Base-by-base conservation (phyloP, 2,888 invertebrate genomes). In the Xestia xanthographa region DNA sequence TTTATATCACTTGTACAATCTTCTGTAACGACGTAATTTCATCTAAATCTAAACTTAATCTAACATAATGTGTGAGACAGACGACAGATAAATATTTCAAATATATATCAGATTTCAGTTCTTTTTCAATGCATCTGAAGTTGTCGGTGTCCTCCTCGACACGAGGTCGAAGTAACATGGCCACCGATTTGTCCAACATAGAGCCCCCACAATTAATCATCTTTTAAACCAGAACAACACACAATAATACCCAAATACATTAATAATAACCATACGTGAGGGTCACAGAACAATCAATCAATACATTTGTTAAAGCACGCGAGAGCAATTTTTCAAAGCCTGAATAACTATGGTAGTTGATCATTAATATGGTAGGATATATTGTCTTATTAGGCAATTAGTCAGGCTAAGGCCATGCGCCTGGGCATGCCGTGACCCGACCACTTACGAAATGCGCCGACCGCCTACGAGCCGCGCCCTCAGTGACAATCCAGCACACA, bases 301-400 rank as follows among this genome's bases (percentile, higher is more conserved):
- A 75, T 80, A 77, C 53, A 80, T 81, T 80, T 63, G 50, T 65
- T 74, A 63, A 63, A 75, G 50, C 60, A 29, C n/a, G 45, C 67
- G 62, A 67, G 56, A 78, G 66, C 75, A 82, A 85, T 87, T 82
- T 87, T 85, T 88, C 84, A 87, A 68, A 84, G 73, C 67, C 66
- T 66, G 65, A 67, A 76, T 77, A 66, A 56, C 41, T 73, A 60
- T 83, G 77, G 71, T 71, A 66, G 12, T 68, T 17, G n/a, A n/a
- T 88, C 77, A 88, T 87, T 88, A 87, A 85, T 82, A 75, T 72
- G 69, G 65, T 73, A 77, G 73, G n/a, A 38, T 71, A 79, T 85
- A 83, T 90, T 85, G 79, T 72, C 85, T 85, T 89, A 89, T 90
- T 88, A 86, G 86, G 88, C 88, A 89, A 90, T 89, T 90, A 88